Evolutionary conservation across 2,888 invertebrate genomes (phyloP), one percentile per base, ranked within the genome.

Genomic region (Drosophila incognita): DNA sequence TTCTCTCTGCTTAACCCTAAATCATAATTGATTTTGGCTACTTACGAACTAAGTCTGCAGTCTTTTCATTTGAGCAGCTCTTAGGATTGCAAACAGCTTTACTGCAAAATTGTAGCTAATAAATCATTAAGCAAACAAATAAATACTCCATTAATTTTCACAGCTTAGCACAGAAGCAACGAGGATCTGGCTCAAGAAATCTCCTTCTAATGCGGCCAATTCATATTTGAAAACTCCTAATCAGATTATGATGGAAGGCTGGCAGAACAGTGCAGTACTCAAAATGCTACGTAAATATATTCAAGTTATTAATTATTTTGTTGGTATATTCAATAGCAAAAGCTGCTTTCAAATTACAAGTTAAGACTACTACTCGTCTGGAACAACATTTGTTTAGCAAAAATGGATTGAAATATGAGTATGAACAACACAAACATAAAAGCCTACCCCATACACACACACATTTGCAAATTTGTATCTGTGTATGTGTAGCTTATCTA

Each of bases 111-210:
- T 81, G 57, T 70, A 68, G 75, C 81, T 74, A 74, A 87, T 86
- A 86, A 86, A 87, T 86, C 80, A 87, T 86, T 85, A 76, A 82
- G 48, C 71, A 82, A 85, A 83, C 85, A 87, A 86, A 87, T 87
- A 84, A 87, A 87, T 87, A 86, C 81, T 79, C 77, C 82, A 87
- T 87, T 87, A 83, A 87, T 81, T 84, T 87, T 87, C 86, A 82
- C 87, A 87, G 86, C 87, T 87, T 76, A 77, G 69, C 72, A 69
- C 63, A 64, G 31, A 29, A 24, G n/a, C 31, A 18, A 33, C 24
- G 38, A 36, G 52, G 57, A 74, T 68, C 60, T 60, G 46, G 64
- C 63, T 56, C 51, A 42, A 49, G 60, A 27, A 65, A 63, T 74
- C 62, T 56, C 24, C 71, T 66, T 31, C 70, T 74, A 77, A 82